Conservation (phyloP, 2,888 invertebrate species). For the Agrotis ipsilon region DNA sequence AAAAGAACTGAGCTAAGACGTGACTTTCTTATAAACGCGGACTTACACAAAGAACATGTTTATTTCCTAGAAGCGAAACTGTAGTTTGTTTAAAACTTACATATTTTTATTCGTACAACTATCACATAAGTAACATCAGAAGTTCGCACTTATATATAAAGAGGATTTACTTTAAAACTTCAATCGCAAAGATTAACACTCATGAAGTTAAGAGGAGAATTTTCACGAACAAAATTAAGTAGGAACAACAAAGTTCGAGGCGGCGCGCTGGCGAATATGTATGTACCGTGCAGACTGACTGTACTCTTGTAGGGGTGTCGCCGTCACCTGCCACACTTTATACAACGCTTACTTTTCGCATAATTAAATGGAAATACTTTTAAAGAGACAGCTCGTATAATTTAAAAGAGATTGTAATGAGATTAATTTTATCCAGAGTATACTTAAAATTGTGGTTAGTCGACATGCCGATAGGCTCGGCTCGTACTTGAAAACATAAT, state of each 20-base stretch:
- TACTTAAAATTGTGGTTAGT: too few relatives aligned
- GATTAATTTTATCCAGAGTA: too few relatives aligned
- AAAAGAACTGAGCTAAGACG: slow-evolving; percentile 38
- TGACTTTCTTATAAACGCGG: slow-evolving; percentile 46
- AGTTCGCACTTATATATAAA: slow-evolving; percentile 53
- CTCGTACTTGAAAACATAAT: background rate
- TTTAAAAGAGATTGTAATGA: background rate
- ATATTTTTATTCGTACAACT: slow-evolving; percentile 58
- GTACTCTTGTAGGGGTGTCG: slow-evolving; percentile 44
- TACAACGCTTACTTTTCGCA: slow-evolving; percentile 1
- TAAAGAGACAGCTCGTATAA: background rate
- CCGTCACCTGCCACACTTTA: slow-evolving; percentile 12
- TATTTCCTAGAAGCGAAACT: slow-evolving; percentile 40
- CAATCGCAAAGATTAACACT: slow-evolving; percentile 73
- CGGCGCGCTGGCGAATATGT: slow-evolving; percentile 55
- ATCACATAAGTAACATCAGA: slow-evolving; percentile 56
- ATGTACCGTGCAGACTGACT: slow-evolving; percentile 53
- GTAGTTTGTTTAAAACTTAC: slow-evolving; percentile 49
- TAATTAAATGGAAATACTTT: slow-evolving; percentile 13
- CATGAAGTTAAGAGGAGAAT: slow-evolving; percentile 69
- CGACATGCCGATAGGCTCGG: too few relatives aligned
- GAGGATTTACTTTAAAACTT: slow-evolving; percentile 68
- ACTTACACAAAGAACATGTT: slow-evolving; percentile 49
- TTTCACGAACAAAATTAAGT: slow-evolving; percentile 74
- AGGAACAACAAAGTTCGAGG: slow-evolving; percentile 65